Conservation (phyloP, 2,113 vertebrate species). For the Pristiophorus japonicus region DNA sequence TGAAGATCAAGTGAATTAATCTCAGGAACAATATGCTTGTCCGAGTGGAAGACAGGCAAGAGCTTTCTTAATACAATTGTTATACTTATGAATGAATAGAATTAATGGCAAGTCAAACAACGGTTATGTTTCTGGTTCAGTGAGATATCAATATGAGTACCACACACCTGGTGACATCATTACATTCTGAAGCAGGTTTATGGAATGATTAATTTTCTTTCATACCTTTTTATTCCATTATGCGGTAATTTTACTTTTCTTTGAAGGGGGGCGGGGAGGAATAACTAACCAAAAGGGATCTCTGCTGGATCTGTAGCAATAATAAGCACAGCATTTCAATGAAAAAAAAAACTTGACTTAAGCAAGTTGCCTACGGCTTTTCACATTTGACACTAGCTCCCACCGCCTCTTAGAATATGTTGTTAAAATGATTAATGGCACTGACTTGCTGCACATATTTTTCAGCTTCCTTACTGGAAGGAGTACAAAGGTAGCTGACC, state of each 20-base stretch:
- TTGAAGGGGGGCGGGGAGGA: constrained; percentile 50
- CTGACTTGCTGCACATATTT: constrained; percentile 58
- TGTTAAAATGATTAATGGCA: constrained; percentile 67
- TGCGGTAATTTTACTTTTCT: constrained; percentile 68
- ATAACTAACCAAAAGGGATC: constrained; percentile 54
- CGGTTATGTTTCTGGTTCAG: background rate
- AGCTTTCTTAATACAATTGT: background rate
- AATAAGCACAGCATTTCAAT: background rate
- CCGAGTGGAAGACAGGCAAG: background rate
- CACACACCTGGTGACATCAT: constrained; percentile 49
- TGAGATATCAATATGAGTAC: constrained; percentile 36
- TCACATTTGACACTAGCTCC: constrained; percentile 15
- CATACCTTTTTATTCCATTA: constrained; percentile 62
- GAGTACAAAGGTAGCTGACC: constrained; percentile 56
- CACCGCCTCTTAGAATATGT: constrained; percentile 11
- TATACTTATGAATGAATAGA: background rate
- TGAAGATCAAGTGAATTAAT: background rate
- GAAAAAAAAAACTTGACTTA: background rate
- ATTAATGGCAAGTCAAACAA: constrained; percentile 1
- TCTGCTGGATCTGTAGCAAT: constrained; percentile 45
- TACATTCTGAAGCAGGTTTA: constrained; percentile 46
- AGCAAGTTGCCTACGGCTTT: background rate
- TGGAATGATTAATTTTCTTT: constrained; percentile 63
- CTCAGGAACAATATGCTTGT: background rate
- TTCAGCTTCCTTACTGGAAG: constrained; percentile 66